A percentile compares a stretch with the other conserved stretches of the same genome.
Conservation (phyloP, 1,140 invertebrate species). For the Caenorhabditis brenneri region DNA sequence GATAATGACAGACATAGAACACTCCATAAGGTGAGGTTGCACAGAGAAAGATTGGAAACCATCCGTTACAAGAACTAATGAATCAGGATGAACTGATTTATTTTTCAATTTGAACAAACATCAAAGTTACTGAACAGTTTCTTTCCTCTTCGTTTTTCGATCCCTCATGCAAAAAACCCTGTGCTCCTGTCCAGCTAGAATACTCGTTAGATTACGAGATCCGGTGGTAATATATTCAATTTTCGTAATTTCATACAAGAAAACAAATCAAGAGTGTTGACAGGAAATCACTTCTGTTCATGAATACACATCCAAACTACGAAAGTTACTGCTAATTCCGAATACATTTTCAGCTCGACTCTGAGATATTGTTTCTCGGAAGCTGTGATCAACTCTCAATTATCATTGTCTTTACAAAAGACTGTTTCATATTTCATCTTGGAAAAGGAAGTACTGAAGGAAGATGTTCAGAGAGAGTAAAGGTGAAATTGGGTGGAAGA, state of each 20-base stretch:
- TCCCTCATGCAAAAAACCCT: too few relatives aligned
- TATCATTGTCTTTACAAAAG: conserved; percentile 26
- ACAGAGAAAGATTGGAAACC: not conserved
- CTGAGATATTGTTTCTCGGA: not conserved
- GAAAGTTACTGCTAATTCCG: too few relatives aligned
- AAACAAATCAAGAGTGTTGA: not conserved
- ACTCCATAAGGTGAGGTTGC: not conserved
- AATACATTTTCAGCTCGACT: conserved; percentile 47
- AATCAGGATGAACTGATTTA: too few relatives aligned
- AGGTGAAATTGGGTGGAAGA: conserved; percentile 39
- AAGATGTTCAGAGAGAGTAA: conserved; percentile 33
- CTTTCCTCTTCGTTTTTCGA: too few relatives aligned
- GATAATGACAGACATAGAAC: not conserved
- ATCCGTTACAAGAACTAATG: too few relatives aligned
- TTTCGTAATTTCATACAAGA: not conserved
- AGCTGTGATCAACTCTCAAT: conserved; percentile 11
- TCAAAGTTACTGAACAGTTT: too few relatives aligned
- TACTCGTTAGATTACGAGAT: too few relatives aligned
- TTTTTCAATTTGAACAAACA: too few relatives aligned
- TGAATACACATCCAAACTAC: not conserved
- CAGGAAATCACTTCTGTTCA: not conserved
- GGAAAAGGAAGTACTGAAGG: not conserved
- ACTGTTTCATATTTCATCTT: conserved; percentile 41
- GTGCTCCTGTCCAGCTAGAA: too few relatives aligned
- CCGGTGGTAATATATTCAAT: too few relatives aligned